A percentile compares a stretch with the other conserved stretches of the same genome.
phyloP scores from a whole-genome alignment of 2,113 vertebrate species.

The Nycticryphes semicollaris region DNA sequence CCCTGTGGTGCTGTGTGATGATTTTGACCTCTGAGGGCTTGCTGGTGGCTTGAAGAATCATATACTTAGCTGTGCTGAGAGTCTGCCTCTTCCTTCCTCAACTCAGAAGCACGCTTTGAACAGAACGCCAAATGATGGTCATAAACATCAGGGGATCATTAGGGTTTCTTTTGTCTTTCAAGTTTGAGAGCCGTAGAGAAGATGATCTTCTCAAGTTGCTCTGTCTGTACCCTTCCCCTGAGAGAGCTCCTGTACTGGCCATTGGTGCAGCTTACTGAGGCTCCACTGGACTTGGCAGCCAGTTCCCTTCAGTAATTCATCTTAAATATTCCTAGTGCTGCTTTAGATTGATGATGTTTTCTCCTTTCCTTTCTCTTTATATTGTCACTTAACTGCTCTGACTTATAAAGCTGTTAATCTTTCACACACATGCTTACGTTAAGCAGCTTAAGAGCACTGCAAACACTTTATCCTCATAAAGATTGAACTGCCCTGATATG shows the following conservation, averaged over 20 bases:
- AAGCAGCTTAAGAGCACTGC: constrained; percentile 66
- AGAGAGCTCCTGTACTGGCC: neutral
- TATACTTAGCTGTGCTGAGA: neutral
- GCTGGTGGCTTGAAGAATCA: neutral
- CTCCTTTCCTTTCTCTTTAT: constrained; percentile 59
- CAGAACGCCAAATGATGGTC: neutral
- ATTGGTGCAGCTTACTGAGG: neutral
- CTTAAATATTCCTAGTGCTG: constrained; percentile 4
- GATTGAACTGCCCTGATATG: constrained; percentile 69
- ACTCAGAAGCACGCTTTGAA: neutral
- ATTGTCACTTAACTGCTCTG: constrained; percentile 54
- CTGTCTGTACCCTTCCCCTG: neutral
- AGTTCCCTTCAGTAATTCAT: constrained; percentile 12
- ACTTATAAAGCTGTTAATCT: constrained; percentile 70
- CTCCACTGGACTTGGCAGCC: neutral
- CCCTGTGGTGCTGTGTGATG: neutral
- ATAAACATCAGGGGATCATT: neutral
- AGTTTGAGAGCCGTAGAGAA: neutral
- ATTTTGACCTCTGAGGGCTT: neutral
- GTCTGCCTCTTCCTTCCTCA: neutral
- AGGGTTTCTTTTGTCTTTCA: neutral
- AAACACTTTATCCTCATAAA: constrained; percentile 72
- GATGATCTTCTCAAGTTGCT: neutral
- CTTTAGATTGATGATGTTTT: constrained; percentile 63
- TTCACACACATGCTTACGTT: constrained; percentile 65